A percentile compares a stretch with the other conserved stretches of the same genome.
Evolutionary conservation across 2,888 invertebrate genomes (phyloP).

Genomic region (Rhynchonema sp.): DNA sequence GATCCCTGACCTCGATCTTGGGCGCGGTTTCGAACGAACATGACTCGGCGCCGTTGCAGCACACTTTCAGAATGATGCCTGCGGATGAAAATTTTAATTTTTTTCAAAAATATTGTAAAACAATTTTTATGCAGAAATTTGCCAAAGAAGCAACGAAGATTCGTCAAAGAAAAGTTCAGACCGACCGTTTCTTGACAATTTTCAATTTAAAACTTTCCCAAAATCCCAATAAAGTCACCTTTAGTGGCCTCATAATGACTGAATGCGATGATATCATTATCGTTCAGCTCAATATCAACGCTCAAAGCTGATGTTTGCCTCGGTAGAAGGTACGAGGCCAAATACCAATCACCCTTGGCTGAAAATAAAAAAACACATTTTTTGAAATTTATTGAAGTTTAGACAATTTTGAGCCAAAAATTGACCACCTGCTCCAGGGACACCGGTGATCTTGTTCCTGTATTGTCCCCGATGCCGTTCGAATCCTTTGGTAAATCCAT

Average conservation of each 20-base stretch:
- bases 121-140: too few relatives aligned
- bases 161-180: too few relatives aligned
- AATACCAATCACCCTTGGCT: neutral
- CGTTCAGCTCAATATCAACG: neutral
- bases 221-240: too few relatives aligned
- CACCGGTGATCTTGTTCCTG: neutral
- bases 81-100: too few relatives aligned
- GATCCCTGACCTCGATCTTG: neutral
- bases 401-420: too few relatives aligned
- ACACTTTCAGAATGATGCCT: neutral
- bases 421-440: neutral
- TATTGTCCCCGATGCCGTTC: neutral
- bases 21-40: neutral
- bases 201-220: too few relatives aligned
- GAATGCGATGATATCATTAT: neutral
- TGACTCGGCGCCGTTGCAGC: neutral
- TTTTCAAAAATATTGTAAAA: too few relatives aligned
- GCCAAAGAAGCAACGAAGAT: too few relatives aligned
- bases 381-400: too few relatives aligned
- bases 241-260: neutral
- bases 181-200: too few relatives aligned
- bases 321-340: neutral
- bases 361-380: neutral
- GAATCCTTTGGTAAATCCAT: neutral
- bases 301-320: neutral